Evolutionary conservation across 2,113 vertebrate genomes (phyloP).

Genomic region (Oryzias javanicus): DNA sequence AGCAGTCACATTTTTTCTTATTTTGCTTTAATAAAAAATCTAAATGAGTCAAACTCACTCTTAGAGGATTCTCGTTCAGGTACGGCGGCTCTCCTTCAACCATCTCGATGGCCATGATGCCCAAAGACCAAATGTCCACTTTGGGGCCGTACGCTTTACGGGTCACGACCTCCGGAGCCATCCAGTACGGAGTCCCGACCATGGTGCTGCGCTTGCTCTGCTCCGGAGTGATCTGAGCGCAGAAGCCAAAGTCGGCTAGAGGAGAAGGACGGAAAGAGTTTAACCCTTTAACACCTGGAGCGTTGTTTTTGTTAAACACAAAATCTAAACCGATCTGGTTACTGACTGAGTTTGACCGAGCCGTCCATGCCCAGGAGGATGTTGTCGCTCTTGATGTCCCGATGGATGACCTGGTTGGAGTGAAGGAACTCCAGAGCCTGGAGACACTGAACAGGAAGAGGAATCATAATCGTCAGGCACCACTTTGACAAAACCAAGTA

Average conservation of each 20-base stretch:
- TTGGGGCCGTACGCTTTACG: slow-evolving; percentile 95
- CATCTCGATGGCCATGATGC: slow-evolving; percentile 99
- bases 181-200: slow-evolving; percentile 98
- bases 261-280: slow-evolving; percentile 2
- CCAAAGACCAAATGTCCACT: slow-evolving; percentile 97
- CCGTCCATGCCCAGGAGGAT: slow-evolving; percentile 97
- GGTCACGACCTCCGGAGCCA: slow-evolving; percentile 96
- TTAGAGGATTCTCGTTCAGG: slow-evolving; percentile 94
- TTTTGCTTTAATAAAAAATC: no score
- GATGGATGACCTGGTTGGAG: slow-evolving; percentile 95
- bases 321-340: no score
- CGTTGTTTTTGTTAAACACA: no score
- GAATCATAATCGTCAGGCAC: background rate
- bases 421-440: slow-evolving; percentile 97
- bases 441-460: slow-evolving; percentile 81
- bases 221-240: slow-evolving; percentile 96
- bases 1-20: no score
- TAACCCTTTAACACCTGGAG: no score
- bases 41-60: slow-evolving; percentile 74
- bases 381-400: slow-evolving; percentile 99
- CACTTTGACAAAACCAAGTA: no score
- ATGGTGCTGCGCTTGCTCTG: slow-evolving; percentile 98
- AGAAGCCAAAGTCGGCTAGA: slow-evolving; percentile 96
- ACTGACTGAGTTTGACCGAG: slow-evolving; percentile 96
- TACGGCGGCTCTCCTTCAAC: slow-evolving; percentile 96